phyloP scores from a whole-genome alignment of 2,113 vertebrate genomes.

The Scolopax mira region DNA sequence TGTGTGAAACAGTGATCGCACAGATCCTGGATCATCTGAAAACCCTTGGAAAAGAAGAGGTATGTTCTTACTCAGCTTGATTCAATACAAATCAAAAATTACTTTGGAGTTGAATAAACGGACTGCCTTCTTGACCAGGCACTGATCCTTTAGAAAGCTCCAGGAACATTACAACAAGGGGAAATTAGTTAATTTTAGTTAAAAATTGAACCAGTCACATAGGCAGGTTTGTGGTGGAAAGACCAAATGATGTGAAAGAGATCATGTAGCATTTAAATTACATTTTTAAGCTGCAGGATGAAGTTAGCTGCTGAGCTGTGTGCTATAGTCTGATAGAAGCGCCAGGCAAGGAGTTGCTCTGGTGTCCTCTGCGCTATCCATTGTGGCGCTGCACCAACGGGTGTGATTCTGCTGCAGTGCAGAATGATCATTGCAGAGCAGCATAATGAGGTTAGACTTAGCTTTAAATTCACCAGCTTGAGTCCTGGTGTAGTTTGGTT shows the following conservation, averaged over 20 bases:
- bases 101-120: background rate
- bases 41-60: constrained; percentile 89
- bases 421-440: background rate
- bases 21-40: constrained; percentile 96
- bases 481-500: background rate
- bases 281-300: background rate
- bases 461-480: background rate
- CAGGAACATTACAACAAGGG: background rate
- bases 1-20: constrained; percentile 91
- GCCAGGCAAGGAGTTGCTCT: background rate
- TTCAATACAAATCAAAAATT: background rate
- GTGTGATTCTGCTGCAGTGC: background rate
- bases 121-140: background rate
- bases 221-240: background rate
- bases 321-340: background rate
- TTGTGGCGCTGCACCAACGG: background rate
- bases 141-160: background rate
- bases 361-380: no score
- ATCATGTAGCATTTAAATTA: background rate
- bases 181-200: background rate
- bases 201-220: background rate
- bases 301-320: background rate
- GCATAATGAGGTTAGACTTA: background rate
- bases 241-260: background rate
- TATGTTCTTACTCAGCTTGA: constrained; percentile 48